phyloP scores from a whole-genome alignment of 2,113 vertebrate species.

The Sylvia atricapilla region DNA sequence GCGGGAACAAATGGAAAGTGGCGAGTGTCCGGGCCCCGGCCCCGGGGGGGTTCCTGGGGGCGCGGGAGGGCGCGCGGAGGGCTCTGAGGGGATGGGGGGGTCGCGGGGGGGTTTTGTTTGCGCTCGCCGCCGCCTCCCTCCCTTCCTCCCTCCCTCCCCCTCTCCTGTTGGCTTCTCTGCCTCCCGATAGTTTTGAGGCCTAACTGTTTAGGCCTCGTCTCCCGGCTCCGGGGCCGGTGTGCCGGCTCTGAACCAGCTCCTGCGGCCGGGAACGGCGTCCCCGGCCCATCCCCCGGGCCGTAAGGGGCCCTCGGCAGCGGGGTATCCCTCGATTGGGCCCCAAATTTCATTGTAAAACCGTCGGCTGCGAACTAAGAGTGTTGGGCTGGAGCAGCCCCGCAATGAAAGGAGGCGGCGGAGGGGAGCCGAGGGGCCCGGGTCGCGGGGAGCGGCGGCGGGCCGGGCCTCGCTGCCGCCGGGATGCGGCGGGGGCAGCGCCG shows the following conservation, averaged over 20 bases:
- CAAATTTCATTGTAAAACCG: constrained; percentile 65
- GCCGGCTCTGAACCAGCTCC: neutral
- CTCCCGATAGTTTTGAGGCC: constrained; percentile 73
- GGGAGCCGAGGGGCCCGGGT: neutral
- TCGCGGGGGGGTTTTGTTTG: constrained; percentile 8
- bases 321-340: neutral
- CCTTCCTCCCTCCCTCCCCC: neutral
- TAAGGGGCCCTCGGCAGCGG: neutral
- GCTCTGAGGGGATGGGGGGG: neutral
- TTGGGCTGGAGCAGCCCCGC: constrained; percentile 13
- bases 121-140: neutral
- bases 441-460: neutral
- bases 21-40: neutral
- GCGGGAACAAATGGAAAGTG: neutral
- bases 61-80: neutral
- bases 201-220: constrained; percentile 74
- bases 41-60: neutral
- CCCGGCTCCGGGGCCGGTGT: neutral
- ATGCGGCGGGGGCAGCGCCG: neutral
- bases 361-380: constrained; percentile 45
- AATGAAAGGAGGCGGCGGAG: neutral
- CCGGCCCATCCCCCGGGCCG: neutral
- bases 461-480: neutral
- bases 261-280: neutral
- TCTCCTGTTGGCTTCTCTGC: constrained; percentile 26